Evolutionary conservation across 2,888 invertebrate species (phyloP), one percentile per base, ranked within the genome.

Genomic region (Luffia ferchaultella): DNA sequence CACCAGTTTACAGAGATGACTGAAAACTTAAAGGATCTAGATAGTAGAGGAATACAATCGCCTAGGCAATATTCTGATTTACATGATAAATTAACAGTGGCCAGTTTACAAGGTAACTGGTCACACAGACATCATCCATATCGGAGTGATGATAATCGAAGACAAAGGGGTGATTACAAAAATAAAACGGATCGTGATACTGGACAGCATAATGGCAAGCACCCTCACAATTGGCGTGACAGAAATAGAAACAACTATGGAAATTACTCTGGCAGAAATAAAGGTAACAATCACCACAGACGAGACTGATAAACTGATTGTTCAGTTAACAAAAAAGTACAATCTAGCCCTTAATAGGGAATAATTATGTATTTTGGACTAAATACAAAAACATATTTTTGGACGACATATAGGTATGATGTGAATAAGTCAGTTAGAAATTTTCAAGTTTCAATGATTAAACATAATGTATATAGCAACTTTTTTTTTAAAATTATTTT

Each of bases 91-190:
- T 58, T 83, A 41, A 70, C 73, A 9, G 62, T 75, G 53, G 80
- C 82, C 9, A 85, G 85, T 54, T 69, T 85, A 57, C 83, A 83
- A 60, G 85, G 84, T 2, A 79, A 84, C 56, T 85, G 85, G 85
- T 64, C 73, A 1, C 74, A 80, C 50, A 65, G 83, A 52, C 82
- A 80, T 55, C 79, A 84, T 54, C 79, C 80, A 0, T 79, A 79
- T 52, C 68, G 71, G 45, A 70, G 71, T 53, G 76, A 72, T 9
- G 69, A 71, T 52, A 46, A 52, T 7, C 19, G 49, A 49, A 18
- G 47, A 50, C 44, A 15, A 30, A 12, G 16, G 17, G 42, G n/a
- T 30, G 12, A 30, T 30, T 30, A 30, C 12, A 30, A 30, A 30
- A 30, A 30, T 12, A 30, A 30, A 30, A 30, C 3, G 3, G 30